A percentile compares a stretch with the other conserved stretches of the same genome.
Conservation (phyloP, 2,113 vertebrate genomes). For the Tiliqua scincoides region DNA sequence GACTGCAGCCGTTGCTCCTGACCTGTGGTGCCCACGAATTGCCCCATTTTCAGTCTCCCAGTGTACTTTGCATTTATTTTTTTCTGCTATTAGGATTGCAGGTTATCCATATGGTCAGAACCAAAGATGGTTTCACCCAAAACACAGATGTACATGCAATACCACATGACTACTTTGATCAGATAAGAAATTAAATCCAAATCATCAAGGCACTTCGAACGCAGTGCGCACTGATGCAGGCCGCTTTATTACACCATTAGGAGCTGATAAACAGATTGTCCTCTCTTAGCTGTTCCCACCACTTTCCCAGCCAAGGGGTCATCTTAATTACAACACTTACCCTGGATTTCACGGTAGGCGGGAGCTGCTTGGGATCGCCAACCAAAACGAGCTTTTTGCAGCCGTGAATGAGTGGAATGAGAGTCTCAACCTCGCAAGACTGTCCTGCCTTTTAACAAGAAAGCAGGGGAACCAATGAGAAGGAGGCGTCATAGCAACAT, state of each 20-base stretch:
- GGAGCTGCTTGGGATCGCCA: slow-evolving; percentile 87
- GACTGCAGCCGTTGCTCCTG: no score
- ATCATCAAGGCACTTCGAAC: not conserved
- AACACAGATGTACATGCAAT: no score
- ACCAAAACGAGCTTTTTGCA: slow-evolving; percentile 84
- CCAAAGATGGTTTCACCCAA: not conserved
- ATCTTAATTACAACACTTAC: slow-evolving; percentile 63
- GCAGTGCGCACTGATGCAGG: not conserved
- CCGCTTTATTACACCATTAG: not conserved
- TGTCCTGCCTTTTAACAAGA: slow-evolving; percentile 81
- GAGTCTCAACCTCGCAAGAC: slow-evolving; percentile 84
- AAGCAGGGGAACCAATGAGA: not conserved
- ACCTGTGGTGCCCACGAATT: no score
- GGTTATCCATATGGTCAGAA: not conserved
- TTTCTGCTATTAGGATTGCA: not conserved
- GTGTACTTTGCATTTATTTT: not conserved
- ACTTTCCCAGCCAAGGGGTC: not conserved
- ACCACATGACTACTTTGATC: not conserved
- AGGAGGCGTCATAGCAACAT: not conserved
- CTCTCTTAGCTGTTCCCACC: not conserved
- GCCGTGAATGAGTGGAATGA: slow-evolving; percentile 85
- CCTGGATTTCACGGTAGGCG: slow-evolving; percentile 85
- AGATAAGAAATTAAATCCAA: not conserved
- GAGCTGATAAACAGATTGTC: not conserved
- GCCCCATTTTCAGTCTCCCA: not conserved